Evolutionary conservation across 1,140 invertebrate genomes (phyloP), one percentile per base, ranked within the genome.

Genomic region (Papilio polytes): DNA sequence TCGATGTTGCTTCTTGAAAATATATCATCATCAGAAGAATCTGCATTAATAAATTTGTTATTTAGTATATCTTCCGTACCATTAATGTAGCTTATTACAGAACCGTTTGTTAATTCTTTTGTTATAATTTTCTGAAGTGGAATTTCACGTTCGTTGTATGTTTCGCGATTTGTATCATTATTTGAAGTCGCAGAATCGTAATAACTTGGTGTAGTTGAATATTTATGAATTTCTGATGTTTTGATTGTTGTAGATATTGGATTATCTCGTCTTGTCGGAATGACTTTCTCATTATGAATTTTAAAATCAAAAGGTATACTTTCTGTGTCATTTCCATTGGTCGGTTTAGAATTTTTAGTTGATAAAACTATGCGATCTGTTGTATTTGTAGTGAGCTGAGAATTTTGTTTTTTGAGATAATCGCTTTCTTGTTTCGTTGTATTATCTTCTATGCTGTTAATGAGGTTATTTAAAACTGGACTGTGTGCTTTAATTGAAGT

Each of bases 71-170:
- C 12, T 20, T 78, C 77, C 26, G 56, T 78, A 12, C 77, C 41
- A 15, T 78, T 46, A 18, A 78, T 66, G 15, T 44, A 22, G 8
- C 77, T 78, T 36, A 63, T 20, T 31, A 78, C 36, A 44, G 59
- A 22, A 41, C 36, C 56, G 13, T 78, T 78, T 15, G 77, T n/a
- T 7, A 66, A 78, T 63, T 78, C 77, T 63, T 22, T 78, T 0
- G 77, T 78, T 0, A 78, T 78, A 8, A 78, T 20, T 66, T 63
- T 78, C 8, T 66, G 56, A 26, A 18, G 41, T 13, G 56, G 31
- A 63, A 63, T 1, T 78, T 78, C 77, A 63, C 12, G 46, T 63
- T 46, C 56, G 10, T 78, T 66, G 41, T 78, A 46, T 9, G 1
- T 46, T 63, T 59, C 9, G 18, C 77, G 77, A 18, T 63, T 78